These are phyloP conservation scores for Buphagus erythrorhynchus DNA, from an alignment of 2,797 vertebrate genomes.

Conservation along the genomic window DNA sequence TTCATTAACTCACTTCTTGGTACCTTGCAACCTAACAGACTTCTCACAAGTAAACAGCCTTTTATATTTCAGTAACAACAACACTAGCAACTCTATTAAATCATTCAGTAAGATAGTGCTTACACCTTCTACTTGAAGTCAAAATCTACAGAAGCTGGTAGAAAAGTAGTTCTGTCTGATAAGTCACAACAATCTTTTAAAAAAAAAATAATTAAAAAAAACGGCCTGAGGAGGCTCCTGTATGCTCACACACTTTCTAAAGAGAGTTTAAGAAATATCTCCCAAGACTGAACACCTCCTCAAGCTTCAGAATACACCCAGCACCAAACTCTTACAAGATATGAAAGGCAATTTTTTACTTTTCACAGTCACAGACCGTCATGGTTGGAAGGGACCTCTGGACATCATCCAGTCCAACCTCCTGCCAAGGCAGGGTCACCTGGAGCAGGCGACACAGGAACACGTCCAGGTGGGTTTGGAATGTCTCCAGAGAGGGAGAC, in stretches of 20 bases:
- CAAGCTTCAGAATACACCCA: background rate
- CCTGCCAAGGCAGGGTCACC: background rate
- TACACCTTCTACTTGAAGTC: background rate
- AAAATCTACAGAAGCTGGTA: background rate
- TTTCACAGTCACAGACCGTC: background rate
- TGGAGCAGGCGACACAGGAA: background rate
- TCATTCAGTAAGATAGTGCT: accelerated
- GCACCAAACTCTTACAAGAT: background rate
- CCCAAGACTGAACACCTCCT: background rate
- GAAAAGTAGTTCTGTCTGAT: background rate
- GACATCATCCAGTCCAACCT: no score
- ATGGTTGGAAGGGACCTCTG: background rate
- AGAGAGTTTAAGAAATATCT: background rate
- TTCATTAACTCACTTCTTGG: background rate
- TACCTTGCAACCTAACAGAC: background rate
- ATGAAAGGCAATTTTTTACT: accelerated
- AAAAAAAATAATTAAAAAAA: background rate
- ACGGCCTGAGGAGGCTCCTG: background rate
- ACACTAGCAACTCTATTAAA: background rate
- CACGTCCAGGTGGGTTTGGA: accelerated
- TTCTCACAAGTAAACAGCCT: background rate
- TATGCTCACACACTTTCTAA: background rate
- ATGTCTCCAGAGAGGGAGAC: background rate
- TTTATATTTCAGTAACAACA: background rate
- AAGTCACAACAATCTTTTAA: accelerated